Percentiles rank a stretch among this genome's conserved stretches.
phyloP scores from a whole-genome alignment of 2,888 invertebrate species.

The Lasioglossum leucozonium region DNA sequence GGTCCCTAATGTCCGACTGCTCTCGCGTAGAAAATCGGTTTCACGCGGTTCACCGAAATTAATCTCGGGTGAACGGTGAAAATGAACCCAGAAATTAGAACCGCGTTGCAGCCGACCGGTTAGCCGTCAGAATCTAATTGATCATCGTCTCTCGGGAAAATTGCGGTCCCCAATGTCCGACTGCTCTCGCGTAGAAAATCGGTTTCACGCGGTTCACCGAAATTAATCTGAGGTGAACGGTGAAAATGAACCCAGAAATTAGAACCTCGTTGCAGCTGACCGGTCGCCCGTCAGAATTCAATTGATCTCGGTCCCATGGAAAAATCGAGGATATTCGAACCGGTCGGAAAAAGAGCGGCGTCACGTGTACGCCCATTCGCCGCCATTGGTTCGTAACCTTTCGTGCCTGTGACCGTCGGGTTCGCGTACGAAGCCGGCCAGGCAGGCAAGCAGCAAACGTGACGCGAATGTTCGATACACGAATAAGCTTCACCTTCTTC shows the following conservation, averaged over 20 bases:
- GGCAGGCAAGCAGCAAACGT: constrained; percentile 50
- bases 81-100: too few species aligned
- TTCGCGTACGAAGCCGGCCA: constrained; percentile 48
- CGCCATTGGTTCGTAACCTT: constrained; percentile 75
- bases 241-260: background rate
- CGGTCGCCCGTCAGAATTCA: background rate
- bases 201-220: background rate
- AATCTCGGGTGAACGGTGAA: background rate
- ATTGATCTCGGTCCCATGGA: background rate
- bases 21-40: background rate
- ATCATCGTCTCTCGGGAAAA: background rate
- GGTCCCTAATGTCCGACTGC: background rate
- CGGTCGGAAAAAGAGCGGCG: constrained; percentile 42
- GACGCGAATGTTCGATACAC: constrained; percentile 74
- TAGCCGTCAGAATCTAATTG: too few species aligned
- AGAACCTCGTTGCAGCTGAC: background rate
- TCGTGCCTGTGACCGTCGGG: constrained; percentile 63
- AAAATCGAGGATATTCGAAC: constrained; percentile 24
- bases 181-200: background rate
- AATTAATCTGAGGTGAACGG: background rate
- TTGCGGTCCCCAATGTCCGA: background rate
- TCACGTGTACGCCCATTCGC: constrained; percentile 69
- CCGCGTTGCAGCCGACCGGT: too few species aligned
- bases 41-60: background rate
- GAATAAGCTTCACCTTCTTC: constrained; percentile 74